Percentiles rank a stretch among this genome's conserved stretches.
Evolutionary conservation across 64 coral and sea anemone species (phyloP).

Genomic region (Dendrophyllia cribrosa): DNA sequence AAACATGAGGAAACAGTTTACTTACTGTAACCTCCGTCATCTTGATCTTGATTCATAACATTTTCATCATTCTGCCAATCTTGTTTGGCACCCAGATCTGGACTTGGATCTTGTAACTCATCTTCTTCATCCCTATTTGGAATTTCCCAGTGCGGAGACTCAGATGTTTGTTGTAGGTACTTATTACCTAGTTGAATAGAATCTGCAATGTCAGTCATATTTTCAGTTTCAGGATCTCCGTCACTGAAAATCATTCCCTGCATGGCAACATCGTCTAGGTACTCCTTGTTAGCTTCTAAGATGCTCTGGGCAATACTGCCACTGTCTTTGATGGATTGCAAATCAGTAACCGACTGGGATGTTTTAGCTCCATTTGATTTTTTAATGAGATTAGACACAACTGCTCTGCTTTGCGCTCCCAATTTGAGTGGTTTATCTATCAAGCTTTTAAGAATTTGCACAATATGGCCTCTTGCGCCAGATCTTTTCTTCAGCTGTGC

Average conservation of each 20-base stretch:
- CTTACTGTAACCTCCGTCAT: background rate
- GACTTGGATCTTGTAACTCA: background rate
- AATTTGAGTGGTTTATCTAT: background rate
- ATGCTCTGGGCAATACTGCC: conserved; percentile 18
- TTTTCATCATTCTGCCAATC: background rate
- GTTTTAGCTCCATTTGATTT: background rate
- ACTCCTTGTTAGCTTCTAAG: conserved; percentile 49
- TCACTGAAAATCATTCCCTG: conserved; percentile 46
- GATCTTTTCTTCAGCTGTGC: background rate
- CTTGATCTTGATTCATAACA: background rate
- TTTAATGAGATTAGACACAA: background rate
- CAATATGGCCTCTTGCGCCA: background rate
- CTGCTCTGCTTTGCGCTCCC: background rate
- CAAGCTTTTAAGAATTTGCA: conserved; percentile 33
- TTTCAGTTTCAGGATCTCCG: conserved; percentile 38
- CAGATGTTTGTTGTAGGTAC: background rate
- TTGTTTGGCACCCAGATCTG: background rate
- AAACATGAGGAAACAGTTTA: background rate
- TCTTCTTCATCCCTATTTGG: background rate
- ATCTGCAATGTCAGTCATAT: background rate
- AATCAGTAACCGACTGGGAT: background rate
- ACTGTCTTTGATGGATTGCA: background rate
- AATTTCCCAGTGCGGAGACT: conserved; percentile 1
- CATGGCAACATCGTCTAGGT: conserved; percentile 35
- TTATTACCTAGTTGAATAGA: background rate